Base-by-base conservation (phyloP, 2,888 invertebrate species). In the Drosophila macrothrix region DNA sequence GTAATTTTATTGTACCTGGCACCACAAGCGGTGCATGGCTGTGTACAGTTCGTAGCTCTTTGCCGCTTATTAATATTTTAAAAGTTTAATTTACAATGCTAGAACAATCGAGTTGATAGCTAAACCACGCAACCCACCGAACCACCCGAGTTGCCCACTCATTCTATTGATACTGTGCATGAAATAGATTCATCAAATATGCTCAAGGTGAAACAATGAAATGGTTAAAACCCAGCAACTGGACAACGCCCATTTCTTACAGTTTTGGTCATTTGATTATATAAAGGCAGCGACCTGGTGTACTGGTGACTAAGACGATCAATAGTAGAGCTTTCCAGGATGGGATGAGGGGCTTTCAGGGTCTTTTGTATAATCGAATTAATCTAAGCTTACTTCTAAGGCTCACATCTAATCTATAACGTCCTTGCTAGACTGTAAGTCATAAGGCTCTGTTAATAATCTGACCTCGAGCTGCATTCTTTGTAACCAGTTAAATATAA, bases 201-300 rank as follows among this genome's bases (percentile, higher is more conserved):
- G 73, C 80, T 83, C 89, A 91, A 91, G 90, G 90, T 84, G 79
- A 82, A 67, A 54, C 79, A 76, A 75, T 65, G 72, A 75, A 80
- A 73, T 78, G 68, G 69, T 67, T 69, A 56, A 58, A 67, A 67
- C 61, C 61, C 54, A 53, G 25, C 56, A 37, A 61, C 22, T 50
- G 60, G 56, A 33, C 60, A 69, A 67, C 88, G 87, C 87, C 89
- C 77, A 81, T 29, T 76, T 75, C 56, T 60, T 59, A 62, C 49
- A 61, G 65, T 68, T 61, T 60, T 46, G 31, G 61, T 63, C 58
- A 61, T 67, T 68, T 72, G 55, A 61, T 73, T 71, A 54, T 75
- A 55, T 66, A 79, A 79, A 50, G 56, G 43, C 60, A 74, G 63
- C 46, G 25, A 46, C 46, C 46, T 39, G 54, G 55, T 68, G 49